Evolutionary conservation across 2,113 vertebrate species (phyloP), one percentile per base, ranked within the genome.

Genomic region (Entomyzon cyanotis): DNA sequence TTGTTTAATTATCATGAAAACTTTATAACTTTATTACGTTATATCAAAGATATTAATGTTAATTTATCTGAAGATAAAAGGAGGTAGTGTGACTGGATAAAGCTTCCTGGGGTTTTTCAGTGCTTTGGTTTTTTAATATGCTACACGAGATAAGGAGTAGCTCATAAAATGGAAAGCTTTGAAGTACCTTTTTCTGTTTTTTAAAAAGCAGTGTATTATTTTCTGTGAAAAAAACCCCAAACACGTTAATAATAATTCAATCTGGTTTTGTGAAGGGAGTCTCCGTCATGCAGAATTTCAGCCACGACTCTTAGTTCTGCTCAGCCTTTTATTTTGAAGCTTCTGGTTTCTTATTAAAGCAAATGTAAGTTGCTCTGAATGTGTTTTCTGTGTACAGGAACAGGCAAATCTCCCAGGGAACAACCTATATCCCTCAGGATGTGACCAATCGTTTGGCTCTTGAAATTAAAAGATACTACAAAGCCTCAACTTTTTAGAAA

Each of bases 361-460:
- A 96, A 93, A 96, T 95, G 89, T 85, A 96, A 96, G 97, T 95
- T 77, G 44, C 84, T 90, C 78, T 68, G 68, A 79, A 94, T 91
- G 46, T n/a, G 35, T 74, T 95, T 77, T 85, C 83, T 91, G 35
- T 35, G 63, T 77, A 89, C 27, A 75, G 65, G 79, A 96, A 64
- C 28, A 90, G 37, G n/a, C 62, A 96, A 93, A 90, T 85, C 94
- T 97, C 89, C 37, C 74, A 80, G 79, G 95, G 91, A 96, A 87
- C 71, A 96, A 88, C 92, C 85, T 96, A 75, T 63, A 89, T 96
- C 92, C 92, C 83, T 93, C 93, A 95, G 91, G 92, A 95, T 96
- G 95, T 92, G 94, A 96, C 95, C 96, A 87, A 92, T 95, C 86
- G 44, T 84, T 96, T 94, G 63, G 39, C 37, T 94, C 87, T 93